Conservation (phyloP, 92 coral and sea anemone genomes). For the Anthopleura xanthogrammica region DNA sequence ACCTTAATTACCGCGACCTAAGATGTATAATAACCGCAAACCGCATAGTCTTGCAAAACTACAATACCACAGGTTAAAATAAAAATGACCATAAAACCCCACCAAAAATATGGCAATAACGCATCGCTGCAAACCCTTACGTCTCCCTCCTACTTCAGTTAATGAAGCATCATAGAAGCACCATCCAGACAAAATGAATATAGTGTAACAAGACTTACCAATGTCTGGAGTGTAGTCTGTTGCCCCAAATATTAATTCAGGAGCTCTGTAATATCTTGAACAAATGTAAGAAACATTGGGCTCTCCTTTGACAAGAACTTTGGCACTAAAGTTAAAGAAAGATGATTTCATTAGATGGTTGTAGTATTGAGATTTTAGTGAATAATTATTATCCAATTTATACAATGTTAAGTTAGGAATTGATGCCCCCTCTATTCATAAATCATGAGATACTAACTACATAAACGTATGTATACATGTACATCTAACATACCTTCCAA, state of each 20-base stretch:
- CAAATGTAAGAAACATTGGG: conserved; percentile 99
- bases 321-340: conserved; percentile 72
- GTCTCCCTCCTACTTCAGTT: too few species aligned
- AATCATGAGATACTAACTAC: too few species aligned
- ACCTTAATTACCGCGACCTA: too few species aligned
- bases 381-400: too few species aligned
- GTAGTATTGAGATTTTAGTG: not conserved
- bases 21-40: too few species aligned
- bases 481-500: conserved; percentile 81
- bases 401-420: not conserved
- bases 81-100: too few species aligned
- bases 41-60: too few species aligned
- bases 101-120: too few species aligned
- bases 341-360: not conserved
- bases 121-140: too few species aligned
- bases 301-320: conserved; percentile 98
- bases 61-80: too few species aligned
- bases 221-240: conserved; percentile 99
- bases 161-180: too few species aligned
- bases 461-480: not conserved
- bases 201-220: conserved; percentile 46
- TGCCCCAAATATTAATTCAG: conserved; percentile 99
- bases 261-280: conserved; percentile 99
- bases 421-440: not conserved
- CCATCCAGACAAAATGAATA: not conserved